Evolutionary conservation across 1,140 invertebrate species (phyloP), one percentile per base, ranked within the genome.

Genomic region (Bacillus rossius): DNA sequence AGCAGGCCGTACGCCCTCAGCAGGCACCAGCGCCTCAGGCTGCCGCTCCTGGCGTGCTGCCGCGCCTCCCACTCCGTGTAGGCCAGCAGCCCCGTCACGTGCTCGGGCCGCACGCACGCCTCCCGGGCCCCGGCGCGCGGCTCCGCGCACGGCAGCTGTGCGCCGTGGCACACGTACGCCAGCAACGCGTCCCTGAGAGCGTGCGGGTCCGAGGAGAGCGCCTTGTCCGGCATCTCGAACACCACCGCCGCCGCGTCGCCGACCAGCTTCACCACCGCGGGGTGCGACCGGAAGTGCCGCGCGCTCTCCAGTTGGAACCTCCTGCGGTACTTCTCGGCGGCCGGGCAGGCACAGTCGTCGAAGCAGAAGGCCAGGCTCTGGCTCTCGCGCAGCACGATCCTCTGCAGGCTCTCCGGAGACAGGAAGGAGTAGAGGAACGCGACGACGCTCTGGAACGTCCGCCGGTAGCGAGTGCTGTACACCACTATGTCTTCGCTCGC

Each of bases 371-470:
- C 82, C 61, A 91, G 84, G 69, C 88, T 90, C 61, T 89, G 86
- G 26, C 84, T 87, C 67, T 91, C 89, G 7, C 77, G 74, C 29
- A 90, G 73, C 5, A 71, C 74, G 1, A 87, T 66, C 25, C 63
- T 67, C 19, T 57, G 63, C 8, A 80, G 60, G 57, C 76, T 67
- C 48, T 84, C 81, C 3, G 77, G 74, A 10, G 86, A 81, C 19
- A 93, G 71, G 57, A 92, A 81, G 0, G 87, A 82, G 75, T 86
- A 93, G 10, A 93, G 69, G 60, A 94, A 78, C 2, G 91, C 90
- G 37, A 93, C 73, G 3, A 87, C 86, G 67, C 92, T 95, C 72
- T 96, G 93, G 62, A 92, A 92, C 10, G 94, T 96, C 65, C 94
- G 80, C 7, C 89, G 77, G 71, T 92, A 93, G 37, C 87, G 79